Conservation (phyloP, 2,888 invertebrate species). For the Parnassius mnemosyne region DNA sequence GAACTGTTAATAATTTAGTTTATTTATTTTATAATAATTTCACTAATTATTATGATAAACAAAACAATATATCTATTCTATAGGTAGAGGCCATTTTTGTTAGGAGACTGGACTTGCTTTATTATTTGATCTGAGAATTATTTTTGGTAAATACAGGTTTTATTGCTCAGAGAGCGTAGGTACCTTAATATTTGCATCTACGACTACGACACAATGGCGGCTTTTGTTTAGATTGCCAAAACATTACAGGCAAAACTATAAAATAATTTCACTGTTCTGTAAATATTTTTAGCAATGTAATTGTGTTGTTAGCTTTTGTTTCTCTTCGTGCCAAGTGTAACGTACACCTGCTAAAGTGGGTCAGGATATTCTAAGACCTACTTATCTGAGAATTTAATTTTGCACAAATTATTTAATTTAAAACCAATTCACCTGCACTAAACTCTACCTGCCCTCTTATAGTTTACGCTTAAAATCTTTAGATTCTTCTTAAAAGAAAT, state of each 20-base stretch:
- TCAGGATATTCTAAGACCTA: constrained; percentile 19
- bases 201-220: too few relatives aligned
- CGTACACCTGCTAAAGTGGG: constrained; percentile 8
- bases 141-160: too few relatives aligned
- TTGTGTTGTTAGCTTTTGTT: not conserved
- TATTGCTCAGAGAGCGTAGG: too few relatives aligned
- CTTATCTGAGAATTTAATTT: constrained; percentile 20
- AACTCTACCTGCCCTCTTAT: not conserved
- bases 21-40: too few relatives aligned
- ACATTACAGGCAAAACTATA: not conserved
- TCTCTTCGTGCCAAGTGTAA: not conserved
- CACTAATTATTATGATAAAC: too few relatives aligned
- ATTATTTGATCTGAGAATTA: not conserved
- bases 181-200: too few relatives aligned
- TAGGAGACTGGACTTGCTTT: too few relatives aligned
- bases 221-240: not conserved
- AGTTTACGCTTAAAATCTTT: not conserved
- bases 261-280: constrained; percentile 4
- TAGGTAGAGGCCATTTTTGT: not conserved
- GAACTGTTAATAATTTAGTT: too few relatives aligned
- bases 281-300: constrained; percentile 3
- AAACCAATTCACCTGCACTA: constrained; percentile 3
- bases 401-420: constrained; percentile 16
- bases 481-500: not conserved
- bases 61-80: too few relatives aligned